Conservation (phyloP, 2,888 invertebrate species). For the Molorchus minor region DNA sequence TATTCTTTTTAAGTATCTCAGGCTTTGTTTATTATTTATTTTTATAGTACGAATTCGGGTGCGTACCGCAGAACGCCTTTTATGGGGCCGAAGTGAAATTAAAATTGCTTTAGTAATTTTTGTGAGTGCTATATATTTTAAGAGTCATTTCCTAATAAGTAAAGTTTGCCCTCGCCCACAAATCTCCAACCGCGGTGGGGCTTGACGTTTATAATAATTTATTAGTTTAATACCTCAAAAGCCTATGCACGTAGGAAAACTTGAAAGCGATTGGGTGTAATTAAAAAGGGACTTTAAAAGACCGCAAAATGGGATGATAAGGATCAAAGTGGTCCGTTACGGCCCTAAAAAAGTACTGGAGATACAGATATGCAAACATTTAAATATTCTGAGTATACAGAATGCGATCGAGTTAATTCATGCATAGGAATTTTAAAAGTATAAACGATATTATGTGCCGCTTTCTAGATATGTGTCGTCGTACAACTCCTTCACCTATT, state of each 20-base stretch:
- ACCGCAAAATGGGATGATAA: not conserved
- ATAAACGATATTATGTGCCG: not conserved
- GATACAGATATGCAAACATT: too few species aligned
- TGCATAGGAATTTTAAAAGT: too few species aligned
- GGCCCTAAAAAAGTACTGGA: too few species aligned
- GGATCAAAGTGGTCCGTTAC: too few species aligned
- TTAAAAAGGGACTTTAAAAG: not conserved
- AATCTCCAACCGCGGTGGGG: not conserved
- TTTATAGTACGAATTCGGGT: too few species aligned
- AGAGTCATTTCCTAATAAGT: not conserved
- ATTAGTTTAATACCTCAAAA: not conserved
- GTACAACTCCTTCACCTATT: too few species aligned
- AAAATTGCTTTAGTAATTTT: not conserved
- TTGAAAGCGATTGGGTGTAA: not conserved
- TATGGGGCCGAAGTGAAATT: too few species aligned
- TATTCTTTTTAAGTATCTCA: too few species aligned
- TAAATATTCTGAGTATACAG: too few species aligned
- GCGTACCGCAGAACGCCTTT: too few species aligned
- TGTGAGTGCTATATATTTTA: not conserved
- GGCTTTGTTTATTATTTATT: too few species aligned
- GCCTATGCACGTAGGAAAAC: not conserved
- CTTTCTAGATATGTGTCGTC: not conserved
- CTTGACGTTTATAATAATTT: conserved; percentile 1
- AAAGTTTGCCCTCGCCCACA: not conserved
- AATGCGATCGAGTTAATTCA: too few species aligned